Base-by-base conservation (phyloP, 2,797 vertebrate genomes). In the Phoxinus dragarum region DNA sequence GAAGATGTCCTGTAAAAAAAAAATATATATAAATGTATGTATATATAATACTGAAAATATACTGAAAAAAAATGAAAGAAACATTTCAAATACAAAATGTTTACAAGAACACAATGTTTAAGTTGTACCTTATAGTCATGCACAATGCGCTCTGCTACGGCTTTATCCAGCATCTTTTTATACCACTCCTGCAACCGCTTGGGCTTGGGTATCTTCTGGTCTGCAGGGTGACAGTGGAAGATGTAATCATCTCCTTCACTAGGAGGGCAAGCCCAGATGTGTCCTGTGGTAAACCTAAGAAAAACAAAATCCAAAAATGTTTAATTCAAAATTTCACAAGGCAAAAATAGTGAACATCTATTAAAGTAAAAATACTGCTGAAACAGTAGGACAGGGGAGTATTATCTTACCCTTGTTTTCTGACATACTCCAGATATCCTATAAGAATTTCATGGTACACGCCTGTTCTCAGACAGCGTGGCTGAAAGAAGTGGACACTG, bases 171-270 rank as follows among this genome's bases (percentile, higher is more conserved):
- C 98, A 99, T 99, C 93, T 99, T 99, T 94, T 98, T 99, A 91
- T 99, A 99, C 98, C 98, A 99, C 89, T 99, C 98, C 90, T 99
- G 98, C 75, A 99, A 95, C 83, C 98, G 94, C 92, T 99, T 99
- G 76, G 98, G 98, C 89, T 99, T 99, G 66, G 98, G 98, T 87
- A 99, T 99, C 94, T 97, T 99, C 92, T 99, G 98, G 93, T 99
- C 98, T 31, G 95, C 93, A 81, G 98, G 98, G 88, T 99, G 98
- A 93, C 98, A 99, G 73, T 99, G 98, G 93, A 99, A 99, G 92
- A 99, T 99, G 93, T 99, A 99, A 93, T 99, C 98, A 42, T 99
- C 98, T 74, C 98, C 98, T 92, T 99, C 98, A 86, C 98, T 99
- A 8, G 98, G 98, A 1, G 98, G 98, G 90, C 98, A 99, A 1